Conservation (phyloP, 2,797 vertebrate genomes). For the Rhadinocentrus ornatus region DNA sequence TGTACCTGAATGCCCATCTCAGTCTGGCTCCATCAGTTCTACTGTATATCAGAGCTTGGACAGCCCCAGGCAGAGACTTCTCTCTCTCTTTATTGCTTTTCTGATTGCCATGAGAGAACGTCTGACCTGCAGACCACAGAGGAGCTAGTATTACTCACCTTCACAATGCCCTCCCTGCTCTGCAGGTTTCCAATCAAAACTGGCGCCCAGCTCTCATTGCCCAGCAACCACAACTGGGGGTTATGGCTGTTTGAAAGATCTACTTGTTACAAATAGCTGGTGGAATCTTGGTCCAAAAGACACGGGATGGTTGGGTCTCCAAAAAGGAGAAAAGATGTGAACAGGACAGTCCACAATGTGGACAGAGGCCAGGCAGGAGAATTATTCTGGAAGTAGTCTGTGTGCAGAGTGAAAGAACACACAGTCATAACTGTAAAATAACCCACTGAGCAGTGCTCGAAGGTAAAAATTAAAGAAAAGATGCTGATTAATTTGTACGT, state of each 20-base stretch:
- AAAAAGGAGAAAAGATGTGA: conserved; percentile 43
- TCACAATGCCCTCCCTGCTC: conserved; percentile 56
- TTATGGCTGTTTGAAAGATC: conserved; percentile 67
- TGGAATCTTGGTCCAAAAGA: conserved; percentile 51
- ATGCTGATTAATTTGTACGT: conserved; percentile 19
- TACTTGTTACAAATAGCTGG: conserved; percentile 73
- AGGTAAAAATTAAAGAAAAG: conserved; percentile 12
- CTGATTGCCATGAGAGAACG: conserved; percentile 72
- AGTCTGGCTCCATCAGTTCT: conserved; percentile 38
- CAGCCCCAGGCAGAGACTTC: conserved; percentile 46
- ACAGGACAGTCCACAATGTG: conserved; percentile 11
- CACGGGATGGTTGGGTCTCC: conserved; percentile 39
- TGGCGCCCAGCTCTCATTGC: conserved; percentile 42
- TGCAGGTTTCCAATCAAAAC: conserved; percentile 68
- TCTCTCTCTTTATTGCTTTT: conserved; percentile 51
- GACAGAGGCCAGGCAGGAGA: conserved; percentile 19
- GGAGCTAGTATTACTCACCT: conserved; percentile 66
- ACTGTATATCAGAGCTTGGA: conserved; percentile 43
- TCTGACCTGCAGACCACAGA: conserved; percentile 62
- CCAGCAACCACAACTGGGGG: conserved; percentile 56
- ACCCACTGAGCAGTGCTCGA: conserved; percentile 11
- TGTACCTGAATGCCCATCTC: conserved; percentile 24
- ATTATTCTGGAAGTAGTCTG: conserved; percentile 24
- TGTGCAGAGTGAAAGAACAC: conserved; percentile 11
- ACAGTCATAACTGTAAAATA: conserved; percentile 11